phyloP scores from a whole-genome alignment of 2,797 vertebrate genomes.

The Oophaga sylvatica region DNA sequence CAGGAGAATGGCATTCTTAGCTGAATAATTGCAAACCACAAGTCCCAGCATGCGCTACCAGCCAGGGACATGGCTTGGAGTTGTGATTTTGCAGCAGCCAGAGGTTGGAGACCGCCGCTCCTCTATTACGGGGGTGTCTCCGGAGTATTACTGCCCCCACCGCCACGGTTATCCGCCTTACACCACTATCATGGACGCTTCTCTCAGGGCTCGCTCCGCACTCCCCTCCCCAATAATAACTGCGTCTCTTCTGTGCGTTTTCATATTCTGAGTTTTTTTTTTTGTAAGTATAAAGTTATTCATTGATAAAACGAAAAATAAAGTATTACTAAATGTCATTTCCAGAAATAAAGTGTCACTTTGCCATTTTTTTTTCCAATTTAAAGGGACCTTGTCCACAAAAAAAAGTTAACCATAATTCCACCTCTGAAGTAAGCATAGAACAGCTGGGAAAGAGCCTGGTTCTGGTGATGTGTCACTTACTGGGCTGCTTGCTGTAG shows the following conservation, averaged over 20 bases:
- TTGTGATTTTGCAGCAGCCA: neutral
- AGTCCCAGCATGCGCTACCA: neutral
- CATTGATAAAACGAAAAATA: neutral
- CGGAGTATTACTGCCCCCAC: neutral
- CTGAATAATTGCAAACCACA: neutral
- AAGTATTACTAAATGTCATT: neutral
- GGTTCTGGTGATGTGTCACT: too few relatives aligned
- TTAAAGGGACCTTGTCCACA: too few relatives aligned
- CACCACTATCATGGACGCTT: neutral
- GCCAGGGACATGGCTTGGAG: neutral
- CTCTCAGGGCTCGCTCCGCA: neutral
- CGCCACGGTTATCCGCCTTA: neutral
- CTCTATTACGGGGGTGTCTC: neutral
- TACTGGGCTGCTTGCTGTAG: too few relatives aligned
- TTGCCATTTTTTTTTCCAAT: neutral
- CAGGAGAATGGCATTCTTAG: neutral
- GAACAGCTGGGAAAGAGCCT: too few relatives aligned
- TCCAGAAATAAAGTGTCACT: conserved; percentile 5
- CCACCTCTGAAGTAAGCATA: too few relatives aligned
- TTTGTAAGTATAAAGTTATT: neutral
- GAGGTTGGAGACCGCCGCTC: neutral
- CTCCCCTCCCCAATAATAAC: neutral
- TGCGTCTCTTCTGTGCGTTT: neutral
- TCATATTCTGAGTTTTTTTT: neutral
- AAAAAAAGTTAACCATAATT: too few relatives aligned